These are phyloP conservation scores for Apotomis betuletana DNA, from an alignment of 2,888 invertebrate genomes.

Conservation along the genomic window DNA sequence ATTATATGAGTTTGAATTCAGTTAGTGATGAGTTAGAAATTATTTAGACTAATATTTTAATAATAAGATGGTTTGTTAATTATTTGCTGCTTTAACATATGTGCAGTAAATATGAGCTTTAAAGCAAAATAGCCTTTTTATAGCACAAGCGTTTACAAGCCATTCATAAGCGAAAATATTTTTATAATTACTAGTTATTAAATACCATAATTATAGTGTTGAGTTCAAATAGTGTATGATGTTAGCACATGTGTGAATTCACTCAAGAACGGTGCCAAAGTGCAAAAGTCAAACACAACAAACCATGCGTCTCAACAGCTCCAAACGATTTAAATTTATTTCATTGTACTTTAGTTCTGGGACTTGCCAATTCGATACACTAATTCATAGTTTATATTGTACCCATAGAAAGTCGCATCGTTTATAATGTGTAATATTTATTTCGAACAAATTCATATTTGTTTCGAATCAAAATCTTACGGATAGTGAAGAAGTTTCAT, in stretches of 20 bases:
- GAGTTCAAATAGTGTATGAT: constrained; percentile 12
- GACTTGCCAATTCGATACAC: not conserved
- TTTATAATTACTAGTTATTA: constrained; percentile 30
- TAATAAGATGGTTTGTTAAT: constrained; percentile 1
- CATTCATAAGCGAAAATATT: constrained; percentile 12
- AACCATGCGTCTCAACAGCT: constrained; percentile 27
- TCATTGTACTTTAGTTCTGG: not conserved
- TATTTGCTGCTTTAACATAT: not conserved
- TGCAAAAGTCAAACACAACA: constrained; percentile 20
- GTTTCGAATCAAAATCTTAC: not conserved
- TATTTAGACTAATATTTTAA: not conserved
- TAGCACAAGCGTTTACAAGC: constrained; percentile 29
- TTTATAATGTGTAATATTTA: constrained; percentile 16
- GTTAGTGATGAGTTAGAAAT: constrained; percentile 6
- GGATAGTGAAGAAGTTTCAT: constrained; percentile 7
- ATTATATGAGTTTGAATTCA: not conserved
- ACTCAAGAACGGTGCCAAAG: constrained; percentile 14
- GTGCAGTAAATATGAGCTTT: constrained; percentile 16
- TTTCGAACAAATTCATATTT: not conserved
- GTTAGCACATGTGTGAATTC: constrained; percentile 25
- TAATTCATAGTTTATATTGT: not conserved
- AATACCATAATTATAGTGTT: constrained; percentile 22
- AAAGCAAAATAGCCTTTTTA: constrained; percentile 30
- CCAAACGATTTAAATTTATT: not conserved
- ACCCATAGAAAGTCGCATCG: constrained; percentile 9